Percentiles rank a stretch among this genome's conserved stretches.
Evolutionary conservation across 2,113 vertebrate genomes (phyloP).

Genomic region (Cinclus cinclus): DNA sequence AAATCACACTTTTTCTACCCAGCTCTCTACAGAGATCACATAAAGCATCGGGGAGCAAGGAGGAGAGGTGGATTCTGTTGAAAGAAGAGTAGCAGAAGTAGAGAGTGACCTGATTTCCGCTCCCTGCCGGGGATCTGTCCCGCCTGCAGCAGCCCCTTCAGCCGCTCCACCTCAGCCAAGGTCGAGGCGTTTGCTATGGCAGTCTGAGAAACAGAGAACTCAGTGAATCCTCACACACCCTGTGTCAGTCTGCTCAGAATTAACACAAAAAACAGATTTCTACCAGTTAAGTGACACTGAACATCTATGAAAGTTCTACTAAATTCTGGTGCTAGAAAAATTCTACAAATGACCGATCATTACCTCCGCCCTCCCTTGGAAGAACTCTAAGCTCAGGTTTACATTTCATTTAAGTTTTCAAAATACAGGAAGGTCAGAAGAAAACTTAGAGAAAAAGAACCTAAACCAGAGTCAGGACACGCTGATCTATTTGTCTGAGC

Average conservation of each 20-base stretch:
- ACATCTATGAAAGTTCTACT: background rate
- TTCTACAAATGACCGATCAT: background rate
- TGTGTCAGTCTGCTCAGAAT: background rate
- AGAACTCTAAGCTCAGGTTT: background rate
- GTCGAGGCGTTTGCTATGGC: slow-evolving; percentile 93
- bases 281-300: background rate
- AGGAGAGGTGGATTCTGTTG: no score
- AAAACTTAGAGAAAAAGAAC: background rate
- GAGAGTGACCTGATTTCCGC: slow-evolving; percentile 78
- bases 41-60: fast-evolving
- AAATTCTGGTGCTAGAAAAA: background rate
- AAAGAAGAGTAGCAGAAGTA: fast-evolving
- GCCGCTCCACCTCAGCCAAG: slow-evolving; percentile 90
- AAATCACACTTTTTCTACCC: background rate
- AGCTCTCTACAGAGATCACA: background rate
- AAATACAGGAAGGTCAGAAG: background rate
- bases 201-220: slow-evolving; percentile 67
- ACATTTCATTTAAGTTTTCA: background rate
- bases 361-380: no score
- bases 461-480: background rate
- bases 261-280: background rate
- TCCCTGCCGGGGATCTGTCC: slow-evolving; percentile 94
- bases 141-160: slow-evolving; percentile 91
- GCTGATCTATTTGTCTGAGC: background rate
- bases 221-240: background rate